phyloP scores from a whole-genome alignment of 2,113 vertebrate species.

The Podarcis muralis region DNA sequence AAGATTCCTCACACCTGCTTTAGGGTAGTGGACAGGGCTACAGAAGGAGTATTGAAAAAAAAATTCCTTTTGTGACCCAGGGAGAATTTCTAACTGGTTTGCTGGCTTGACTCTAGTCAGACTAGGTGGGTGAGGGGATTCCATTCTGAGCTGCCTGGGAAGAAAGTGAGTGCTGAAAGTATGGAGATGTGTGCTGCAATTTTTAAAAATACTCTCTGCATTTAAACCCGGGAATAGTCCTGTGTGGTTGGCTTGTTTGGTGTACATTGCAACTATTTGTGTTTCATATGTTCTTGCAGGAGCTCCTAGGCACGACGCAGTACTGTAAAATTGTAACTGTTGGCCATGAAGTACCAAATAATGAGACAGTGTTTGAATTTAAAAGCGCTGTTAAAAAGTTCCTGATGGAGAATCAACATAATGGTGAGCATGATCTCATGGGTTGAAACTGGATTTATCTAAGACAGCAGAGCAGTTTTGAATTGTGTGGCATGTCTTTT shows the following conservation, averaged over 20 bases:
- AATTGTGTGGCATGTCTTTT: neutral
- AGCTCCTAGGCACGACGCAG: constrained; percentile 78
- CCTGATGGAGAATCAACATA: constrained; percentile 81
- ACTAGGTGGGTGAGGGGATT: neutral
- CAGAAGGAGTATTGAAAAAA: neutral
- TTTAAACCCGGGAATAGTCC: neutral
- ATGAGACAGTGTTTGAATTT: constrained; percentile 79
- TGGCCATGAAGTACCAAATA: constrained; percentile 83
- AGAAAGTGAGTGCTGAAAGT: neutral
- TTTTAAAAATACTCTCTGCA: neutral
- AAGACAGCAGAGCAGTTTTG: neutral
- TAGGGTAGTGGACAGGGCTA: neutral
- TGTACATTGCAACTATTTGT: neutral
- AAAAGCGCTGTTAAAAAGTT: constrained; percentile 79
- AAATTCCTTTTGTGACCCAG: neutral
- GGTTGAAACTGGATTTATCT: fast-evolving
- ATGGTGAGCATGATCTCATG: constrained; percentile 72
- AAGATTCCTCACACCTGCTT: no score
- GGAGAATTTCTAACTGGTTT: neutral
- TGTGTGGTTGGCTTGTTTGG: neutral
- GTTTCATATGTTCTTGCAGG: constrained; percentile 66
- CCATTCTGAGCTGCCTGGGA: neutral
- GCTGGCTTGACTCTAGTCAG: neutral
- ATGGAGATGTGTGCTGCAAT: neutral
- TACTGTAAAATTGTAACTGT: constrained; percentile 85